Conservation (phyloP, 1,140 invertebrate species). For the Bactericera cockerelli region DNA sequence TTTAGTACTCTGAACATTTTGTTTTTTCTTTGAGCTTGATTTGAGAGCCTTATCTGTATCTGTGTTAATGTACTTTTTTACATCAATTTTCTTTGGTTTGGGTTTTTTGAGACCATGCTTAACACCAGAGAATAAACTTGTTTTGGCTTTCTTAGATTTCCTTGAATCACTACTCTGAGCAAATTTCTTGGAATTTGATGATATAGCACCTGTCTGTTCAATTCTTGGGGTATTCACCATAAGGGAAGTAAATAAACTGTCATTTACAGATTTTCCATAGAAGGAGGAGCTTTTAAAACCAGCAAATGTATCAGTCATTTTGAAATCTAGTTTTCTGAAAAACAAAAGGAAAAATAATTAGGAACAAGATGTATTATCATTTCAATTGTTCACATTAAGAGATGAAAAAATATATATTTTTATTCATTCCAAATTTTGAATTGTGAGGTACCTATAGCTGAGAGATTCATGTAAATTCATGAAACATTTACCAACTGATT, state of each 20-base stretch:
- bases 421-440: no score
- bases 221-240: neutral
- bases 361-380: no score
- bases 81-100: neutral
- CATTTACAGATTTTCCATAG: neutral
- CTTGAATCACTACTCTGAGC: neutral
- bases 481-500: no score
- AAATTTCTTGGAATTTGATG: neutral
- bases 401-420: no score
- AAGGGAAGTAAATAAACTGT: neutral
- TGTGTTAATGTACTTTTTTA: neutral
- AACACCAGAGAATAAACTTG: constrained; percentile 5
- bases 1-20: neutral
- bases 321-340: neutral
- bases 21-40: neutral
- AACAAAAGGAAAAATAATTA: no score
- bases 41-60: neutral
- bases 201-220: neutral
- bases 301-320: neutral
- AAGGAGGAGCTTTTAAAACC: neutral
- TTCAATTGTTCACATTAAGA: no score
- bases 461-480: no score
- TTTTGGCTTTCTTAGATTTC: neutral
- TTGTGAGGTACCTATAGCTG: no score
- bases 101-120: constrained; percentile 4